Evolutionary conservation across 1,140 invertebrate genomes (phyloP).

Genomic region (Drosophila kohkoa): DNA sequence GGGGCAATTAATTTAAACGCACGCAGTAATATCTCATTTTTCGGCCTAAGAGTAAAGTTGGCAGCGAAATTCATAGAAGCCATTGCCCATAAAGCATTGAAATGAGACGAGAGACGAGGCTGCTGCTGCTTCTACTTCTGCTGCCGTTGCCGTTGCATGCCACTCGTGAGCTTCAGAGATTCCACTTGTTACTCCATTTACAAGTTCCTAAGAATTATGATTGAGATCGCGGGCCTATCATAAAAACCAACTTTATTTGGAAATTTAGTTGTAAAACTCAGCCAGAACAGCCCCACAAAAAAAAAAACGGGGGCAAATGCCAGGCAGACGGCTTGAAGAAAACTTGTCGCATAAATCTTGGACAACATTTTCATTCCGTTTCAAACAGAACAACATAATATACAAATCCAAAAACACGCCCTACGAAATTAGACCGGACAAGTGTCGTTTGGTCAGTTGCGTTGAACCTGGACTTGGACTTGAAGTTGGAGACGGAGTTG

Average conservation of each 20-base stretch:
- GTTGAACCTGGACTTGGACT: conserved; percentile 28
- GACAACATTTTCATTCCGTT: conserved; percentile 61
- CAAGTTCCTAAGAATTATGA: conserved; percentile 79
- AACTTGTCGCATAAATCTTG: conserved; percentile 66
- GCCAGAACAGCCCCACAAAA: conserved; percentile 20
- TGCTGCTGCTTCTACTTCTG: background rate
- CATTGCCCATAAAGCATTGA: conserved; percentile 65
- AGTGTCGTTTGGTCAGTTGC: conserved; percentile 58
- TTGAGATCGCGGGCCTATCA: conserved; percentile 75
- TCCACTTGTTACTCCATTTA: conserved; percentile 84
- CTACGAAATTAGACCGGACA: conserved; percentile 74
- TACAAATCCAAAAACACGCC: conserved; percentile 14
- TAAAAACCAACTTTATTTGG: conserved; percentile 79
- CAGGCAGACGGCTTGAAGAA: conserved; percentile 55
- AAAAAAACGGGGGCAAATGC: conserved; percentile 53
- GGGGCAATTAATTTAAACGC: conserved; percentile 78
- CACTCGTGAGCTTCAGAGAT: conserved; percentile 30
- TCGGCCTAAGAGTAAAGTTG: conserved; percentile 46
- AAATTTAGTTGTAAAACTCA: conserved; percentile 76
- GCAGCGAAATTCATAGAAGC: conserved; percentile 69
- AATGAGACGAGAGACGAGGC: conserved; percentile 44
- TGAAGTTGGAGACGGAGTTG: background rate
- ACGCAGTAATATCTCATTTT: conserved; percentile 79
- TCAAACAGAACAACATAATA: conserved; percentile 46
- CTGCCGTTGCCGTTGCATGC: conserved; percentile 6